These are phyloP conservation scores for Cyanoramphus novaezelandiae DNA, from an alignment of 2,113 vertebrate species.

Conservation along the genomic window DNA sequence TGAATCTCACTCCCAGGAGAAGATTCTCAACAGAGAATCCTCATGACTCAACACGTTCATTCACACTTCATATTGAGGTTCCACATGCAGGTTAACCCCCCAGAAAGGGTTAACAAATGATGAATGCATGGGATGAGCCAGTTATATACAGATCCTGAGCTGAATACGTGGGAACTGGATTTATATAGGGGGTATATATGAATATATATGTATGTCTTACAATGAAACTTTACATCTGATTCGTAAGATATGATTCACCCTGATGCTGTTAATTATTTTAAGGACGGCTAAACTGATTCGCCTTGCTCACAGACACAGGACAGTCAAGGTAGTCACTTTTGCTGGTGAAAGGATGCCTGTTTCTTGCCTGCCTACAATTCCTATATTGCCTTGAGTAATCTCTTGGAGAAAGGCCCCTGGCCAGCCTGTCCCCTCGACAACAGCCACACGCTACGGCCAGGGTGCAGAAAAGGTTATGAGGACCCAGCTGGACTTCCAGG, in stretches of 20 bases:
- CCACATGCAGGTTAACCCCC: neutral
- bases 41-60: neutral
- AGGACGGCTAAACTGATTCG: neutral
- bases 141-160: neutral
- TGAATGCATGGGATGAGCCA: neutral
- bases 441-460: neutral
- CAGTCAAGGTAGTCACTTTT: neutral
- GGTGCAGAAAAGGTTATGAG: neutral
- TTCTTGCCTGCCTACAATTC: neutral
- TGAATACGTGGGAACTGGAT: neutral
- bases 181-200: neutral
- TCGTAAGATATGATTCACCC: neutral
- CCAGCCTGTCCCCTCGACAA: neutral
- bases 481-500: neutral
- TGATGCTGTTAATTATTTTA: neutral
- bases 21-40: neutral
- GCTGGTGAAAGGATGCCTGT: neutral
- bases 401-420: neutral
- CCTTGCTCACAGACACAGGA: neutral
- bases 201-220: neutral
- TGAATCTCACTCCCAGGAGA: neutral
- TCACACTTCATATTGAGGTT: neutral
- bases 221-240: neutral
- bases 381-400: neutral
- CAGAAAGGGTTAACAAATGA: constrained; percentile 26